Evolutionary conservation across 2,888 invertebrate species (phyloP).

Genomic region (Thumatha senex): DNA sequence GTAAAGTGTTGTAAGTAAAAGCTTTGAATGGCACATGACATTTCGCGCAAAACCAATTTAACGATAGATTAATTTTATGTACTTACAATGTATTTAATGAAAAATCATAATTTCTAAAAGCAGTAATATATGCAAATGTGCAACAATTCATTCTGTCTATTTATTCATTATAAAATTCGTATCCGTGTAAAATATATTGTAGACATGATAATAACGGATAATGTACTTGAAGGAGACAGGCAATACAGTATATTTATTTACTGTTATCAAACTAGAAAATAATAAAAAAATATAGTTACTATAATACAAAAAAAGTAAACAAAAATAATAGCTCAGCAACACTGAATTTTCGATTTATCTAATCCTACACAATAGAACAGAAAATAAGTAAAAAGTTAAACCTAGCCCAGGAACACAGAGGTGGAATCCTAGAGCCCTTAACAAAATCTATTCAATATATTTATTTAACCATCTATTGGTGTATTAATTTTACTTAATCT

Average conservation of each 20-base stretch:
- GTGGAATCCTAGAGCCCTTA: conserved; percentile 70
- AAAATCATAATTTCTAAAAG: conserved; percentile 38
- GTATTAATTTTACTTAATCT: conserved; percentile 75
- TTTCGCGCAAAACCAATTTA: conserved; percentile 34
- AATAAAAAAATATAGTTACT: conserved; percentile 72
- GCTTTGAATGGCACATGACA: conserved; percentile 51
- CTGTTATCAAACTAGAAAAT: conserved; percentile 65
- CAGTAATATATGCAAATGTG: conserved; percentile 39
- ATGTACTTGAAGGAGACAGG: conserved; percentile 53
- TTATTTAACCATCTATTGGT: conserved; percentile 67
- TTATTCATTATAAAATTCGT: conserved; percentile 37
- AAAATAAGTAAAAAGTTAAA: conserved; percentile 43
- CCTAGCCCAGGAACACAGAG: conserved; percentile 67
- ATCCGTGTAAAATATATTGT: conserved; percentile 42
- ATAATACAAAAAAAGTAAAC: conserved; percentile 69
- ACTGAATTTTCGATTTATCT: conserved; percentile 59
- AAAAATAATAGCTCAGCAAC: conserved; percentile 70
- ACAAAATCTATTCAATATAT: conserved; percentile 61
- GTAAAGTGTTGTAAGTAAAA: conserved; percentile 16
- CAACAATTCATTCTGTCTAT: conserved; percentile 36
- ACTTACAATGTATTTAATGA: conserved; percentile 31
- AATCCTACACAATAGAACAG: conserved; percentile 49
- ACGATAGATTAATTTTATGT: conserved; percentile 27
- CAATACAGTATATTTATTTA: conserved; percentile 49
- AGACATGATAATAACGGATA: conserved; percentile 48